These are phyloP conservation scores for Sandelia bainsii DNA, from an alignment of 2,797 vertebrate genomes.

Conservation along the genomic window DNA sequence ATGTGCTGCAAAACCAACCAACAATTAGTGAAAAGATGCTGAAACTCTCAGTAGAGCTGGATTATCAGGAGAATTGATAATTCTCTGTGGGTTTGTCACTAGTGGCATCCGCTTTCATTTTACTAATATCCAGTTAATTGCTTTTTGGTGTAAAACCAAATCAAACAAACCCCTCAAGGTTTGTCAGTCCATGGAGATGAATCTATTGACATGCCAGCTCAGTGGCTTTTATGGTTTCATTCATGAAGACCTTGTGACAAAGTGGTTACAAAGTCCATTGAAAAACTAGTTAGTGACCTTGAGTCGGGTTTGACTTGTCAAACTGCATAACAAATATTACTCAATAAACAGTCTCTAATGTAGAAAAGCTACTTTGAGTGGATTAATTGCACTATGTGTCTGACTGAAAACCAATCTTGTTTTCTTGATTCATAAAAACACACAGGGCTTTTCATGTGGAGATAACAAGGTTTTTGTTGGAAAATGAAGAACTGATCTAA, in stretches of 20 bases:
- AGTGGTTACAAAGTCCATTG: not conserved
- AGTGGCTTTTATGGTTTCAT: not conserved
- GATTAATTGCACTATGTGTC: not conserved
- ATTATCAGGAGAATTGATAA: not conserved
- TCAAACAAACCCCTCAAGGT: not conserved
- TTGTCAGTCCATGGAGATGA: not conserved
- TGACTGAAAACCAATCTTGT: too few relatives aligned
- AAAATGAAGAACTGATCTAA: not conserved
- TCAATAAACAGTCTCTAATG: not conserved
- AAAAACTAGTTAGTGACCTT: not conserved
- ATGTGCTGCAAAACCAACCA: too few relatives aligned
- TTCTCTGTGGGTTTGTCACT: not conserved
- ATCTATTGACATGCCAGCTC: not conserved
- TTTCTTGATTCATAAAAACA: not conserved
- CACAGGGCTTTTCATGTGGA: not conserved
- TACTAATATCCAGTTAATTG: not conserved
- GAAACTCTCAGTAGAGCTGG: not conserved
- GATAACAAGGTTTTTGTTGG: not conserved
- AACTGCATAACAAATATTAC: not conserved
- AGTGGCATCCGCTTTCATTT: too few relatives aligned
- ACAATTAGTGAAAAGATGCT: not conserved
- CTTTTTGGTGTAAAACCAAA: not conserved
- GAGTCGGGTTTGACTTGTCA: not conserved
- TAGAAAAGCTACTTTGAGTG: not conserved
- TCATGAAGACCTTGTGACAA: not conserved